Evolutionary conservation across 2,888 invertebrate species (phyloP).

Genomic region (Galeopsomyia nigrocyanea): DNA sequence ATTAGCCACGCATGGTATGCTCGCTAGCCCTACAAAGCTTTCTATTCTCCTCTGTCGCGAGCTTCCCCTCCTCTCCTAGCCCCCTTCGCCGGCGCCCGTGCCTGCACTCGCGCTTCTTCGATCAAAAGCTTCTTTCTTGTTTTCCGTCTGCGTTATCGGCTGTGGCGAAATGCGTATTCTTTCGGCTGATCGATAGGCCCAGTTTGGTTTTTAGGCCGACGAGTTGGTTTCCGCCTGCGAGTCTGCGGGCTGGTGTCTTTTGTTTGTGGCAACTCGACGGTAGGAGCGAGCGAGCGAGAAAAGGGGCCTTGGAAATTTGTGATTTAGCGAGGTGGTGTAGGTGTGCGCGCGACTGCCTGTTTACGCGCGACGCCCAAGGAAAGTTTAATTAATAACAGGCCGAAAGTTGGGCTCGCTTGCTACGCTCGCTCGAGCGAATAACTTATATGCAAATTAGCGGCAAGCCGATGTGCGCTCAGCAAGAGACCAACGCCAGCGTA

Average conservation of each 20-base stretch:
- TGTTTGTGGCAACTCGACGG: conserved; percentile 19
- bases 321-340: too few relatives aligned
- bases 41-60: conserved; percentile 13
- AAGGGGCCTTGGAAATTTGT: too few relatives aligned
- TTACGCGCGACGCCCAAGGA: conserved; percentile 32
- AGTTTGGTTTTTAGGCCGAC: too few relatives aligned
- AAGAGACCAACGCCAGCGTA: too few relatives aligned
- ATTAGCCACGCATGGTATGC: conserved; percentile 32
- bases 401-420: conserved; percentile 34
- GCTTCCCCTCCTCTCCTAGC: not conserved
- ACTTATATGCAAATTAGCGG: conserved; percentile 46
- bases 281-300: too few relatives aligned
- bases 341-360: conserved; percentile 7
- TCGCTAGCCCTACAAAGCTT: not conserved
- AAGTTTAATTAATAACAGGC: conserved; percentile 49
- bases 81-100: not conserved
- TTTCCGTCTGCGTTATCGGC: not conserved
- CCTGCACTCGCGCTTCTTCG: not conserved
- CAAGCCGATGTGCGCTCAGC: conserved; percentile 31
- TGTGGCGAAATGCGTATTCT: too few relatives aligned
- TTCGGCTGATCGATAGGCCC: too few relatives aligned
- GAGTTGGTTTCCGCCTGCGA: too few relatives aligned
- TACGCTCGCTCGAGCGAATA: conserved; percentile 23
- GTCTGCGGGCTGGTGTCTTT: conserved; percentile 19
- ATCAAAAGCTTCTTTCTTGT: not conserved